Conservation (phyloP, 1,140 invertebrate species). For the Hyles euphorbiae region DNA sequence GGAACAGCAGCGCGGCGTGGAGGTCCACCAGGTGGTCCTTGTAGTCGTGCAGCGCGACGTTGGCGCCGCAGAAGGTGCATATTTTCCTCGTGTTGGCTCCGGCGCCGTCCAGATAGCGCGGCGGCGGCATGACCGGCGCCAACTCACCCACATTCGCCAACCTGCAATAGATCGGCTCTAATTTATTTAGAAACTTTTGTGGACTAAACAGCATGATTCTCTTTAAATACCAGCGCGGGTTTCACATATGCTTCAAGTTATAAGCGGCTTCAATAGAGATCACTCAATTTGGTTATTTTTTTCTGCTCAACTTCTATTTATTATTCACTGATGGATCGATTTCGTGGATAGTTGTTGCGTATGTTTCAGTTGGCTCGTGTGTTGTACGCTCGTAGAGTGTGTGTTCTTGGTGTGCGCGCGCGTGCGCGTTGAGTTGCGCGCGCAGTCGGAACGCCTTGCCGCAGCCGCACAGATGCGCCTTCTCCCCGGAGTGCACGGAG, state of each 20-base stretch:
- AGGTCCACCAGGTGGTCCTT: slow-evolving; percentile 32
- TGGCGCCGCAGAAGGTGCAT: slow-evolving; percentile 37
- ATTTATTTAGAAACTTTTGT: too few relatives aligned
- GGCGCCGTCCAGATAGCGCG: background rate
- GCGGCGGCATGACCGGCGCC: background rate
- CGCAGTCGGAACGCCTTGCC: slow-evolving; percentile 43
- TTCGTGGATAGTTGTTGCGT: too few relatives aligned
- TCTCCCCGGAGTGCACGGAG: slow-evolving; percentile 47
- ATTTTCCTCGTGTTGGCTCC: background rate
- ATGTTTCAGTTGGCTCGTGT: background rate
- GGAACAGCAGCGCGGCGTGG: slow-evolving; percentile 44
- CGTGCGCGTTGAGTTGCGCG: slow-evolving; percentile 43
- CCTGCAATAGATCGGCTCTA: slow-evolving; percentile 36
- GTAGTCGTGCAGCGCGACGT: slow-evolving; percentile 18
- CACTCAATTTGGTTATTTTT: background rate
- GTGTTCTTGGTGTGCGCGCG: slow-evolving; percentile 20
- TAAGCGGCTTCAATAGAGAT: too few relatives aligned
- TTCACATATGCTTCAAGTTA: too few relatives aligned
- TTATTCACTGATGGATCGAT: background rate
- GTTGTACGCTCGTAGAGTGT: background rate
- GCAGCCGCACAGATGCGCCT: slow-evolving; percentile 38
- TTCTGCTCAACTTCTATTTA: background rate
- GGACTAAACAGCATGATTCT: too few relatives aligned
- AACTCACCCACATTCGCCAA: slow-evolving; percentile 13
- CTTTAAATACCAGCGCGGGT: too few relatives aligned